phyloP scores from a whole-genome alignment of 1,140 invertebrate species.

The Cataglyphis hispanica region DNA sequence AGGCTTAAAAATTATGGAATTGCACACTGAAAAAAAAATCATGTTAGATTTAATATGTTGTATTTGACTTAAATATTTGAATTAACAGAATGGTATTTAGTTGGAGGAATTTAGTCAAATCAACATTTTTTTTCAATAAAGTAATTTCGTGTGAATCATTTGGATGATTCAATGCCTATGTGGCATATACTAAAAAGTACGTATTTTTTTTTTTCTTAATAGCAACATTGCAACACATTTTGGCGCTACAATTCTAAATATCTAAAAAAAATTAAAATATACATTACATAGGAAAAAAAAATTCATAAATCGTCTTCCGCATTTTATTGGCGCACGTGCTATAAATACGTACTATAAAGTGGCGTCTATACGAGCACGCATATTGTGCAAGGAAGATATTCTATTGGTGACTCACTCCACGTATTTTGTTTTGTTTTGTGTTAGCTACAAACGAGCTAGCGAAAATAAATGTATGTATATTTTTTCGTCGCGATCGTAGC shows the following conservation, averaged over 20 bases:
- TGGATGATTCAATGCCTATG: not conserved
- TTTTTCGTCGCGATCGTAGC: not conserved
- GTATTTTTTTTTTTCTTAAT: not conserved
- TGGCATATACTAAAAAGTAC: not conserved
- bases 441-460: not conserved
- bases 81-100: no score
- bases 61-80: no score
- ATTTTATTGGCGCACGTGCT: not conserved
- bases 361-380: not conserved
- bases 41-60: no score
- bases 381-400: not conserved
- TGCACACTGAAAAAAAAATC: no score
- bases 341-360: not conserved
- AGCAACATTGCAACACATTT: not conserved
- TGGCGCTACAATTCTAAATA: not conserved
- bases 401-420: slow-evolving; percentile 39
- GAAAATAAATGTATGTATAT: not conserved
- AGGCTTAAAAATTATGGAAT: not conserved
- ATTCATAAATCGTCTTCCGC: not conserved
- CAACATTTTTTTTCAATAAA: no score
- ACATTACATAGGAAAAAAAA: not conserved
- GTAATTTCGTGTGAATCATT: not conserved
- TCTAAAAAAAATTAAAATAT: not conserved
- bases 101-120: no score
- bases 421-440: not conserved